Percentiles rank a stretch among this genome's conserved stretches.
Evolutionary conservation across 1,140 invertebrate genomes (phyloP).

Genomic region (Zeugodacus cucurbitae): DNA sequence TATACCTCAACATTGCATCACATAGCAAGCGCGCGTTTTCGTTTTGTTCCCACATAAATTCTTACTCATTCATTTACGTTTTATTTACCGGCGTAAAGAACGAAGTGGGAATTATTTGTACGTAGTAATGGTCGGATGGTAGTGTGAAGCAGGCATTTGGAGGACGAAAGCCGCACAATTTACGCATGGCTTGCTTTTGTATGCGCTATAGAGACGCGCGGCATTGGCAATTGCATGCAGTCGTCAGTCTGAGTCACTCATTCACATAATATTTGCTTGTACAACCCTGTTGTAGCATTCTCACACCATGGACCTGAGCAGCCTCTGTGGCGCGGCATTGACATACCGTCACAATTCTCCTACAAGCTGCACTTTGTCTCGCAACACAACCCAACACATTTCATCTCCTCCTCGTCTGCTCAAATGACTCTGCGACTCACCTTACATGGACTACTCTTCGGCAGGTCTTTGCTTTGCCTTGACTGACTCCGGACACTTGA

Average conservation of each 20-base stretch:
- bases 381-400: neutral
- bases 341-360: neutral
- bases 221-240: neutral
- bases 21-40: neutral
- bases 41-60: slow-evolving; percentile 15
- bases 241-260: neutral
- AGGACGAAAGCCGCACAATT: neutral
- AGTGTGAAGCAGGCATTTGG: neutral
- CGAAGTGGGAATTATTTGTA: neutral
- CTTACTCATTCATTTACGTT: slow-evolving; percentile 30
- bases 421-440: neutral
- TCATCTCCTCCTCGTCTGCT: neutral
- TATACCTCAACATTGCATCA: slow-evolving; percentile 37
- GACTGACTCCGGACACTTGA: slow-evolving; percentile 33
- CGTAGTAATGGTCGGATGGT: neutral
- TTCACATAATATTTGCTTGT: neutral
- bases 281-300: neutral
- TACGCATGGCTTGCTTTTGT: neutral
- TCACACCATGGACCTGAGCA: neutral
- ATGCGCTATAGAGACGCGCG: neutral
- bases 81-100: neutral
- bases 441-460: neutral
- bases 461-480: slow-evolving; percentile 14
- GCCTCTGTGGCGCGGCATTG: neutral
- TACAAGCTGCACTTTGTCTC: neutral